Evolutionary conservation across 2,888 invertebrate genomes (phyloP), one percentile per base, ranked within the genome.

Genomic region (Halocaridina rubra): DNA sequence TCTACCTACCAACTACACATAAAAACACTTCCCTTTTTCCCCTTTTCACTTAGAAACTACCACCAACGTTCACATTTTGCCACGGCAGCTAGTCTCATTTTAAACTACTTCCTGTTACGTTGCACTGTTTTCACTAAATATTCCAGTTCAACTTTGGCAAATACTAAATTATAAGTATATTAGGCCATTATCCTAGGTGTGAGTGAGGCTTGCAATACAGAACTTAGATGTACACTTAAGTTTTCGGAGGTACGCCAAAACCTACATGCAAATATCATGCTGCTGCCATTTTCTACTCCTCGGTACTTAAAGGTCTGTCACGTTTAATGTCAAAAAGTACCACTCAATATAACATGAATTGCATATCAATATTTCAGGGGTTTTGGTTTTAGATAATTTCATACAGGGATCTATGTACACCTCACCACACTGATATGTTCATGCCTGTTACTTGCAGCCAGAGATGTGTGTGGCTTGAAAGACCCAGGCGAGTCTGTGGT

Each of bases 1-100:
- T 78, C 33, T 67, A 67, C 24, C 80, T 80, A 80, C 71, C 32
- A 71, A 80, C 80, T 80, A 80, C 80, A 80, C 80, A 80, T 80
- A 80, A 80, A 80, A 80, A 80, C 80, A 80, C 80, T 72, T 71
- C 59, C 72, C 80, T 30, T 27, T 67, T 32, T 19, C 78, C 78
- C 78, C 64, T 39, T 64, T 67, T 67, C 53, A 67, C 78, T 78
- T 78, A 78, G 39, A 67, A 78, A 33, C 78, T 78, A 78, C 46
- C 46, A 39, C 64, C 78, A 78, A 76, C n/a, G 59, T 16, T 69
- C 30, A 27, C 29, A 19, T 10, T 69, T 29, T 30, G 69, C 16
- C 29, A 30, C 29, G 29, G 30, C 69, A 30, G 69, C 69, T 69
- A 29, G 29, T 27, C 29, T 16, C 53, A n/a, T 53, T 7, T 0